Conservation (phyloP, 2,888 invertebrate genomes). For the Taenaris catops region DNA sequence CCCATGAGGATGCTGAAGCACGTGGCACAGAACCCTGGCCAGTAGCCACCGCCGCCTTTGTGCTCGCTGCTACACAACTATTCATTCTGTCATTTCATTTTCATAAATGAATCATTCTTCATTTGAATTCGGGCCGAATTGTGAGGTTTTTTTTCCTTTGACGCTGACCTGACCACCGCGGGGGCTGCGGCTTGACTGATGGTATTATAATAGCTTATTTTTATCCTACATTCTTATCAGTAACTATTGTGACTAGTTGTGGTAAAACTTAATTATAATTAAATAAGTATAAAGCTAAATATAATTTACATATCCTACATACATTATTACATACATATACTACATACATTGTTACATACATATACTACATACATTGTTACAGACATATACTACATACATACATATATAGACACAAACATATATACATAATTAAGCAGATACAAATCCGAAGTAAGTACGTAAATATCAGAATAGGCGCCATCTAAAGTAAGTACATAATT, state of each 20-base stretch:
- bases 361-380: too few relatives aligned
- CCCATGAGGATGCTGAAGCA: constrained; percentile 20
- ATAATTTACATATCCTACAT: too few relatives aligned
- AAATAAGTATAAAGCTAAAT: too few relatives aligned
- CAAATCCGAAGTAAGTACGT: too few relatives aligned
- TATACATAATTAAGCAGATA: too few relatives aligned
- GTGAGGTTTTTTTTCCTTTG: constrained; percentile 60
- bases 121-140: constrained; percentile 67
- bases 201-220: constrained; percentile 77
- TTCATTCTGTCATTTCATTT: constrained; percentile 78
- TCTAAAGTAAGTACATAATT: too few relatives aligned
- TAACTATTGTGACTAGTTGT: constrained; percentile 30
- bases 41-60: constrained; percentile 60
- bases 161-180: constrained; percentile 73
- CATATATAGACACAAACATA: too few relatives aligned
- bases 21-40: constrained; percentile 55
- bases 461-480: too few relatives aligned
- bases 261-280: too few relatives aligned
- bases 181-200: constrained; percentile 69
- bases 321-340: too few relatives aligned
- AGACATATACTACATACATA: too few relatives aligned
- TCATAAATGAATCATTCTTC: constrained; percentile 78
- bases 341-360: too few relatives aligned
- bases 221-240: constrained; percentile 74
- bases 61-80: constrained; percentile 52